These are phyloP conservation scores for Eudyptes chrysolophus DNA, from an alignment of 2,113 vertebrate genomes.

Conservation along the genomic window DNA sequence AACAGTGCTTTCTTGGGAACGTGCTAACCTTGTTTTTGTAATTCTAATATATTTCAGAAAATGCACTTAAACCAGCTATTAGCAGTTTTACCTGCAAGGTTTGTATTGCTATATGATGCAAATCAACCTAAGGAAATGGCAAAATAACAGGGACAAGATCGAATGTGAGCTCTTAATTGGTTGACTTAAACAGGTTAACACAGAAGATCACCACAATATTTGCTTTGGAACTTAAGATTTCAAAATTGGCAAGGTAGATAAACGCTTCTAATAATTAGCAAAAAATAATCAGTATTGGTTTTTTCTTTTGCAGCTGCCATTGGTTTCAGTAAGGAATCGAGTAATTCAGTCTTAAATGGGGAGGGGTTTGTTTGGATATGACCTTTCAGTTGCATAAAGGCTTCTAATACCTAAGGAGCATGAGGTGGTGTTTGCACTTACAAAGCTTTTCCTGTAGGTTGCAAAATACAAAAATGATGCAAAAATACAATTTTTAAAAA, in stretches of 20 bases:
- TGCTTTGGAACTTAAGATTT: background rate
- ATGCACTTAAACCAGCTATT: conserved; percentile 53
- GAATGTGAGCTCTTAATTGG: background rate
- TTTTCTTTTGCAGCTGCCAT: conserved; percentile 48
- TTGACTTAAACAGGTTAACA: background rate
- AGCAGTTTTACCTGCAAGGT: conserved; percentile 43
- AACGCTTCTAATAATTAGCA: background rate
- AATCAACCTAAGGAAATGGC: background rate
- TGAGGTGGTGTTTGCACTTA: background rate
- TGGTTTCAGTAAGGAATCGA: conserved; percentile 43
- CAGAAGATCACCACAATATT: background rate
- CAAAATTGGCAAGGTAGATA: background rate
- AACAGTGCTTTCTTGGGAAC: conserved; percentile 63
- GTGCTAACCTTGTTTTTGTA: conserved; percentile 87
- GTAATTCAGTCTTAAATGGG: background rate
- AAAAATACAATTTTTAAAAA: background rate
- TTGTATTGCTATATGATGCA: conserved; percentile 24
- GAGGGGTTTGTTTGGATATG: background rate
- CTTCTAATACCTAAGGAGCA: background rate
- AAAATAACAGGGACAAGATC: background rate
- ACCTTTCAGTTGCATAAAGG: background rate
- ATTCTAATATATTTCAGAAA: conserved; percentile 61
- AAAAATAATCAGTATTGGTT: background rate
- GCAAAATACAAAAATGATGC: background rate
- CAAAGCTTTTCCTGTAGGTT: background rate